Base-by-base conservation (phyloP, 2,888 invertebrate species). In the Melanargia galathea region DNA sequence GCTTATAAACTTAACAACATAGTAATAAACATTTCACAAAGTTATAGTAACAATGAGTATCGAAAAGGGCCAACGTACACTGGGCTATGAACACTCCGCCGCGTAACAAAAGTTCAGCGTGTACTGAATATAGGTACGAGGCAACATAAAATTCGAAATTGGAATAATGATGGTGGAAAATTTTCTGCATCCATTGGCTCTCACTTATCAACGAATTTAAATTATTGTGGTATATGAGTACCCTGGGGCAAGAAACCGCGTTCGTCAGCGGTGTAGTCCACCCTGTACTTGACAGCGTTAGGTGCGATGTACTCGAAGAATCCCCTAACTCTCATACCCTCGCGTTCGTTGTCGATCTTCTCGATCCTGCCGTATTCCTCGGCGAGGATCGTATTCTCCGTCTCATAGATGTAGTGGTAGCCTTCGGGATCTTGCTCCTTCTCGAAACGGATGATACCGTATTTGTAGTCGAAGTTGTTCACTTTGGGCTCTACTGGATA, bases 321-420 rank as follows among this genome's bases (percentile, higher is more conserved):
- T 71, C 90, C 90, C 67, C 83, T 89, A 20, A 78, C 84, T 60
- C 81, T 83, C 18, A 87, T 72, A 22, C 75, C 84, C 0, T 57
- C 58, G 7, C 67, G 71, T 49, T 84, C 84, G 43, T 63, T 81
- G 71, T 80, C 80, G 22, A 87, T 73, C 58, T 80, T 73, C 66
- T 89, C 87, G 0, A 90, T 38, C 30, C 80, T 81, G 26, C 90
- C 90, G 13, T 81, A 77, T 76, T 91, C 90, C 65, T 90, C 90
- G 6, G 87, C 87, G 22, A 87, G 83, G 69, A 91, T 91, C 66
- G 84, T 89, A 79, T 91, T 91, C 65, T 90, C 85, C 10, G 90
- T 91, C 71, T 90, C 87, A 64, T 89, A 91, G 22, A 89, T 77
- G 74, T 87, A 91, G 73, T 89, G 90, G 77, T 91, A 90, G 18